Conservation (phyloP, 2,797 vertebrate genomes). For the Triplophysa bombifrons region DNA sequence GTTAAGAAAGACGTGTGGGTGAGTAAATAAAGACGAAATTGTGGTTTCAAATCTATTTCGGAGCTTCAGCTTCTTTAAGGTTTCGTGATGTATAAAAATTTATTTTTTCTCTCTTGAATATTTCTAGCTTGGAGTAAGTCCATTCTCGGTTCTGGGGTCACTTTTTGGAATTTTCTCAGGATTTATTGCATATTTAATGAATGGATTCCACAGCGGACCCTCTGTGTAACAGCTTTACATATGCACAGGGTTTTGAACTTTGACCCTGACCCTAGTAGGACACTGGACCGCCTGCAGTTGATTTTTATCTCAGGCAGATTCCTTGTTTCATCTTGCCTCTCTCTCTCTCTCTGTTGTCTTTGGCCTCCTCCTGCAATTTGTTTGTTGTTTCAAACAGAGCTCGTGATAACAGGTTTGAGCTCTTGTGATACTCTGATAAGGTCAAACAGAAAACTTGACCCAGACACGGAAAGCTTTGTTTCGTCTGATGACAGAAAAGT, state of each 20-base stretch:
- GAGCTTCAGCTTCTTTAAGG: not conserved
- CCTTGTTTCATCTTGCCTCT: slow-evolving; percentile 44
- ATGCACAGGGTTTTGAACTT: slow-evolving; percentile 44
- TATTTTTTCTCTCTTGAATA: not conserved
- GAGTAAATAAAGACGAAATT: too few species aligned
- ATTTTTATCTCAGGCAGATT: slow-evolving; percentile 42
- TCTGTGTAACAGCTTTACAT: not conserved
- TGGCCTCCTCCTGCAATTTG: slow-evolving; percentile 48
- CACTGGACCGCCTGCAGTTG: slow-evolving; percentile 23
- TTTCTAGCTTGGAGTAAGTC: not conserved
- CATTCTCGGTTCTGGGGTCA: not conserved
- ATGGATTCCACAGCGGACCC: not conserved
- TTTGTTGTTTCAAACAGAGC: slow-evolving; percentile 52
- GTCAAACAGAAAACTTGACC: slow-evolving; percentile 40
- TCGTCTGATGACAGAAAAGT: slow-evolving; percentile 19
- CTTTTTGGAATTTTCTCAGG: slow-evolving; percentile 1
- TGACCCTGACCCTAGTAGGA: slow-evolving; percentile 40
- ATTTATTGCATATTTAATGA: slow-evolving; percentile 7
- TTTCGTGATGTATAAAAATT: too few species aligned
- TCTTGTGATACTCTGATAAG: slow-evolving; percentile 30
- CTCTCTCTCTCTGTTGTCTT: slow-evolving; percentile 44
- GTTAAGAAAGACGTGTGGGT: not conserved
- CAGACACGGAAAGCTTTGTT: slow-evolving; percentile 23
- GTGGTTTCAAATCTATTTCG: not conserved
- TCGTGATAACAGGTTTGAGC: slow-evolving; percentile 52